Percentiles rank a stretch among this genome's conserved stretches.
Conservation (phyloP, 2,888 invertebrate genomes). For the Noctua fimbriata region DNA sequence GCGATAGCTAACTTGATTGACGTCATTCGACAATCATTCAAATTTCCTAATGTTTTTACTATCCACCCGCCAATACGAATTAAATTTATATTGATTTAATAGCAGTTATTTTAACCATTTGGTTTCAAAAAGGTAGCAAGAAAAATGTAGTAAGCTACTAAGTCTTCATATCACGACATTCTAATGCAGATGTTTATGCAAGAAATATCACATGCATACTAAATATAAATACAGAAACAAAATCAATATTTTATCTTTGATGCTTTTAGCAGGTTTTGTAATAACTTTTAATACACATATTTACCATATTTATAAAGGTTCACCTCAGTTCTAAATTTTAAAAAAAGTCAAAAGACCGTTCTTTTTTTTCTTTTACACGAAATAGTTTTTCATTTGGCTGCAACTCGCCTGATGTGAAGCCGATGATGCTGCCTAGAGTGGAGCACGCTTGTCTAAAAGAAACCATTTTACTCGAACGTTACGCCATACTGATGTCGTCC, state of each 20-base stretch:
- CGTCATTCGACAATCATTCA: slow-evolving; percentile 20
- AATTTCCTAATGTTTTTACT: slow-evolving; percentile 11
- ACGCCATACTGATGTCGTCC: background rate
- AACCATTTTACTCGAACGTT: background rate
- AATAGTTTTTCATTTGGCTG: background rate
- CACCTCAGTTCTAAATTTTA: background rate
- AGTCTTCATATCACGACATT: background rate
- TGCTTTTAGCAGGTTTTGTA: slow-evolving; percentile 11
- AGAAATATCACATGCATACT: background rate
- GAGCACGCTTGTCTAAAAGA: background rate
- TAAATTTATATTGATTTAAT: background rate
- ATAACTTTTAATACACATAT: background rate
- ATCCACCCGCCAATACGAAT: background rate
- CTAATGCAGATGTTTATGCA: background rate
- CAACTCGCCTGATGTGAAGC: background rate
- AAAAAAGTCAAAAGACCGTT: background rate
- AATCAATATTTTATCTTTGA: background rate
- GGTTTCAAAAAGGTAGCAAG: background rate
- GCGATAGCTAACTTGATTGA: slow-evolving; percentile 6
- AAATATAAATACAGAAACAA: background rate
- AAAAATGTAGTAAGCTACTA: background rate
- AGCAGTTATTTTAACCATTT: background rate
- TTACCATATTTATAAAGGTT: background rate
- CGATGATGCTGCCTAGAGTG: background rate
- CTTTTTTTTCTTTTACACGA: background rate